Percentiles rank a stretch among this genome's conserved stretches.
phyloP scores from a whole-genome alignment of 2,888 invertebrate species.

The Clostera curtula region DNA sequence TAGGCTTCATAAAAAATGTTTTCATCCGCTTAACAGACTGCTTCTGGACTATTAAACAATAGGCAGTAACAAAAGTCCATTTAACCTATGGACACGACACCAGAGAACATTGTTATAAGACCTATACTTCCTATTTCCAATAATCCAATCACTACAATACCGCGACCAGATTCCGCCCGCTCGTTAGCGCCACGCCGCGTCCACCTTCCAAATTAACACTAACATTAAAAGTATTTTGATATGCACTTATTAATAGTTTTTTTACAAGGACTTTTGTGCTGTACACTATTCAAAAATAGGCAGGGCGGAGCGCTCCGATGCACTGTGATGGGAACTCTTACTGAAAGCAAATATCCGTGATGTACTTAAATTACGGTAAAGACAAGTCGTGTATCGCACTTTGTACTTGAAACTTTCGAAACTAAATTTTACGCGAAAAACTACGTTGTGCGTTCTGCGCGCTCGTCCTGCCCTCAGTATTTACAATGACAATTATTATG shows the following conservation, averaged over 20 bases:
- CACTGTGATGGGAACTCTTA: too few species aligned
- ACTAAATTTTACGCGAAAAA: slow-evolving; percentile 29
- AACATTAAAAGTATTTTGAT: slow-evolving; percentile 69
- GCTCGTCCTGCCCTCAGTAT: slow-evolving; percentile 41
- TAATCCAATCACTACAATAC: slow-evolving; percentile 8
- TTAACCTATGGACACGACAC: too few species aligned
- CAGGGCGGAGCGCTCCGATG: slow-evolving; percentile 29
- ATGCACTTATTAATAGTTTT: slow-evolving; percentile 67
- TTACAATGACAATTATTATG: slow-evolving; percentile 62
- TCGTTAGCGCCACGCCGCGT: slow-evolving; percentile 22
- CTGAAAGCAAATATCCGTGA: too few species aligned
- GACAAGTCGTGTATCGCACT: slow-evolving; percentile 34
- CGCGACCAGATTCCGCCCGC: slow-evolving; percentile 25
- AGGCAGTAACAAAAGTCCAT: too few species aligned
- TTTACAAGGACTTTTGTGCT: slow-evolving; percentile 71
- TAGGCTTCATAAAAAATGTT: too few species aligned
- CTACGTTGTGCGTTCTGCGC: slow-evolving; percentile 27
- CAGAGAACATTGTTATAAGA: too few species aligned
- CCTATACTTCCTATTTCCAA: too few species aligned
- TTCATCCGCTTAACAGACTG: too few species aligned
- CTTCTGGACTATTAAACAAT: too few species aligned
- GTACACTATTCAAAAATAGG: slow-evolving; percentile 50
- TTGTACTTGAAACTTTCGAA: slow-evolving; percentile 43
- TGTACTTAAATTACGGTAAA: slow-evolving; percentile 30
- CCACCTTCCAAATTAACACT: slow-evolving; percentile 47